Evolutionary conservation across 2,113 vertebrate species (phyloP).

Genomic region (Erythrocercus mccallii): DNA sequence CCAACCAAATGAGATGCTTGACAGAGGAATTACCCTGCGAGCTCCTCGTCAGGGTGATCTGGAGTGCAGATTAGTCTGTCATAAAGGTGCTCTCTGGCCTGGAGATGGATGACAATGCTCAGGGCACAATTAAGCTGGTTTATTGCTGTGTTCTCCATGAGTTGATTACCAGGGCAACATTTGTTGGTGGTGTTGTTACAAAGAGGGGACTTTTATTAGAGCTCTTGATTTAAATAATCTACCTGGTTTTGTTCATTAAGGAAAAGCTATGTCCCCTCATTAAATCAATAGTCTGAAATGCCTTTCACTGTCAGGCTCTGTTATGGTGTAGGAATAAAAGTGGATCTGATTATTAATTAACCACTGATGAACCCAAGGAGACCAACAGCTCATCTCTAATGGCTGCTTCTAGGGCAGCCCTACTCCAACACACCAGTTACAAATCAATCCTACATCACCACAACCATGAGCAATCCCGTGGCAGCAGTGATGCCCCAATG

Average conservation of each 20-base stretch:
- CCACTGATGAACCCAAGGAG: not conserved
- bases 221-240: not conserved
- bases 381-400: not conserved
- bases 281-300: not conserved
- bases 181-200: not conserved
- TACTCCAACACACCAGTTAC: not conserved
- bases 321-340: not conserved
- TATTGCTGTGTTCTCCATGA: not conserved
- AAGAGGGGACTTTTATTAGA: not conserved
- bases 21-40: not conserved
- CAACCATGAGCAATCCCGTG: accelerated
- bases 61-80: not conserved
- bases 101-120: not conserved
- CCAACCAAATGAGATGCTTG: not conserved
- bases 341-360: constrained; percentile 31
- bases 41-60: not conserved
- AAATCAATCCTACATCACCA: not conserved
- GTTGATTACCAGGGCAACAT: not conserved
- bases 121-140: not conserved
- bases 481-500: accelerated
- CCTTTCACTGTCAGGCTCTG: not conserved
- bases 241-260: not conserved
- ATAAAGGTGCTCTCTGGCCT: not conserved
- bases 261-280: not conserved
- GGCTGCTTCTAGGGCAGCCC: not conserved